A percentile compares a stretch with the other conserved stretches of the same genome.
These are phyloP conservation scores for Diadumene lineata DNA, from an alignment of 92 coral and sea anemone species.

Conservation along the genomic window DNA sequence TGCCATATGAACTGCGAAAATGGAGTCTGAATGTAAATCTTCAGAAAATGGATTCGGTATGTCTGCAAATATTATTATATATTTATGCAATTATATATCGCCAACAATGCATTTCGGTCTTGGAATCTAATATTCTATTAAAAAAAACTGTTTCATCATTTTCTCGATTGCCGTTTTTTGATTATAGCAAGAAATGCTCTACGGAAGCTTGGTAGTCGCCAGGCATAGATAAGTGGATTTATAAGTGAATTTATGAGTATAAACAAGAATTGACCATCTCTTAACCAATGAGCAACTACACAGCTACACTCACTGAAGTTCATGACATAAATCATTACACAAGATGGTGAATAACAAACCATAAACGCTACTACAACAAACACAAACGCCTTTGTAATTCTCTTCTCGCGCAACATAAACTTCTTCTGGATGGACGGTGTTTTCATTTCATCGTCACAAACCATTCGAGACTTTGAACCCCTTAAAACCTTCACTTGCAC, in stretches of 20 bases:
- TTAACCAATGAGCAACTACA: conserved; percentile 47
- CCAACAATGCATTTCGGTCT: no score
- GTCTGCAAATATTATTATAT: no score
- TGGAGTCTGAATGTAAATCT: no score
- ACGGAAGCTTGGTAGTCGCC: conserved; percentile 55
- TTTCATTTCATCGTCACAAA: background rate
- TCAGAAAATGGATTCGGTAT: no score
- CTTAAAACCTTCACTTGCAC: conserved; percentile 6
- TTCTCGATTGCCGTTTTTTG: background rate
- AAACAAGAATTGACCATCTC: conserved; percentile 54
- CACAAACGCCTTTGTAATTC: conserved; percentile 38
- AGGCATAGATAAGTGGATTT: conserved; percentile 58
- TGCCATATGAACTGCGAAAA: no score
- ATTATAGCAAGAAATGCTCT: conserved; percentile 37
- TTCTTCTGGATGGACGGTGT: conserved; percentile 8
- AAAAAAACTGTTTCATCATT: no score
- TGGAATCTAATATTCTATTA: no score
- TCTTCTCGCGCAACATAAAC: conserved; percentile 16
- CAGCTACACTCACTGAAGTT: conserved; percentile 51
- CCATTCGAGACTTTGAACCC: conserved; percentile 11
- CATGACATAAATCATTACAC: conserved; percentile 56
- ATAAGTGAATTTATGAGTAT: conserved; percentile 42
- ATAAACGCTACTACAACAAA: conserved; percentile 39
- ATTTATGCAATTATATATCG: no score
- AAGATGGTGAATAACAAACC: conserved; percentile 46